These are phyloP conservation scores for Dusona sp. DNA, from an alignment of 2,888 invertebrate species.

Conservation along the genomic window DNA sequence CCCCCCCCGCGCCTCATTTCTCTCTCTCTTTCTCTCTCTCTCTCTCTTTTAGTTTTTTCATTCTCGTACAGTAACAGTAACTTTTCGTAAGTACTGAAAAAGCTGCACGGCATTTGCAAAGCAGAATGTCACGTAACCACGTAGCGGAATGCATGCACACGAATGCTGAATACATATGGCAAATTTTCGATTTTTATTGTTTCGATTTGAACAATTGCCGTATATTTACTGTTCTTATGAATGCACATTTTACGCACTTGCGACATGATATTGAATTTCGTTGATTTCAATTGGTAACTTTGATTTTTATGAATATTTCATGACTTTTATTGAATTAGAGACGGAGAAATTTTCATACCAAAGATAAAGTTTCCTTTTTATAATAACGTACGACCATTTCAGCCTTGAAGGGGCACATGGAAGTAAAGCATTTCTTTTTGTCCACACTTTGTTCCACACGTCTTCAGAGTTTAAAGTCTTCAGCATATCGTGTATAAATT, in stretches of 20 bases:
- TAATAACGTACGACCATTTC: too few relatives aligned
- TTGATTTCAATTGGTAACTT: neutral
- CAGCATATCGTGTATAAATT: too few relatives aligned
- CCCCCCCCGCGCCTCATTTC: neutral
- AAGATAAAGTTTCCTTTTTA: too few relatives aligned
- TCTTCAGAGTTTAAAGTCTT: too few relatives aligned
- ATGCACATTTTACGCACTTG: neutral
- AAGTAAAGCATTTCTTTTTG: too few relatives aligned
- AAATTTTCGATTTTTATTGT: neutral
- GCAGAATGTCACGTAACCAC: conserved; percentile 32
- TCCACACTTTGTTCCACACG: too few relatives aligned
- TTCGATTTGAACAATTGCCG: neutral
- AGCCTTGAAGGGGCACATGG: too few relatives aligned
- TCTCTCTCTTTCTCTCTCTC: neutral
- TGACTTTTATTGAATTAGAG: neutral
- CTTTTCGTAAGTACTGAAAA: neutral
- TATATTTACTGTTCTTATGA: neutral
- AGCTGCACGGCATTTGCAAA: conserved; percentile 29
- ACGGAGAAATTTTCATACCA: too few relatives aligned
- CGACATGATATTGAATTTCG: neutral
- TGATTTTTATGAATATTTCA: neutral
- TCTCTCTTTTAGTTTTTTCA: conserved; percentile 2
- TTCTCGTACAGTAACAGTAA: neutral
- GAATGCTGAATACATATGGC: neutral
- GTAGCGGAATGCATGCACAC: conserved; percentile 10